Percentiles rank a stretch among this genome's conserved stretches.
Evolutionary conservation across 1,140 invertebrate genomes (phyloP).

Genomic region (Tigriopus japonicus): DNA sequence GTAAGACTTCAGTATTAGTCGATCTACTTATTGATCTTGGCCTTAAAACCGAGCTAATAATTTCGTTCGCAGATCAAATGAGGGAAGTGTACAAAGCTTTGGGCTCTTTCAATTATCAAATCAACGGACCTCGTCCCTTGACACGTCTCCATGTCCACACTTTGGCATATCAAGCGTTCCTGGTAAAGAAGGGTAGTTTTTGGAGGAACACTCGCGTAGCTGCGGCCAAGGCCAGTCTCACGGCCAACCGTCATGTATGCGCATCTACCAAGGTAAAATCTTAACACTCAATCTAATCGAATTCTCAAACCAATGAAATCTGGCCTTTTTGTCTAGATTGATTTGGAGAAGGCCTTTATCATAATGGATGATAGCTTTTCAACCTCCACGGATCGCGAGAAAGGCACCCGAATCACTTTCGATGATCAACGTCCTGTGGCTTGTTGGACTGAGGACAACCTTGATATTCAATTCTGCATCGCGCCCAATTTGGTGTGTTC

Average conservation of each 20-base stretch:
- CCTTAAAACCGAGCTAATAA: no score
- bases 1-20: no score
- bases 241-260: constrained; percentile 65
- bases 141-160: constrained; percentile 69
- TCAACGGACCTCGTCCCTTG: constrained; percentile 33
- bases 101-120: constrained; percentile 20
- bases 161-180: constrained; percentile 62
- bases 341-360: constrained; percentile 44
- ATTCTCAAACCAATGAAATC: no score
- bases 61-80: constrained; percentile 46
- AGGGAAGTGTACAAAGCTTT: constrained; percentile 41
- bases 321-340: constrained; percentile 31
- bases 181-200: constrained; percentile 41
- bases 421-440: constrained; percentile 43
- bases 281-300: no score
- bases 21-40: no score
- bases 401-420: constrained; percentile 39
- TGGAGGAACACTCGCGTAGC: constrained; percentile 60
- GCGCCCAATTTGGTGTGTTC: constrained; percentile 69
- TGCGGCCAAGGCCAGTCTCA: constrained; percentile 61
- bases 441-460: constrained; percentile 51
- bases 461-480: constrained; percentile 47
- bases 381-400: constrained; percentile 34
- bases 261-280: constrained; percentile 43
- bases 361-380: constrained; percentile 70